Evolutionary conservation across 2,113 vertebrate species (phyloP), one percentile per base, ranked within the genome.

Genomic region (Physeter macrocephalus): DNA sequence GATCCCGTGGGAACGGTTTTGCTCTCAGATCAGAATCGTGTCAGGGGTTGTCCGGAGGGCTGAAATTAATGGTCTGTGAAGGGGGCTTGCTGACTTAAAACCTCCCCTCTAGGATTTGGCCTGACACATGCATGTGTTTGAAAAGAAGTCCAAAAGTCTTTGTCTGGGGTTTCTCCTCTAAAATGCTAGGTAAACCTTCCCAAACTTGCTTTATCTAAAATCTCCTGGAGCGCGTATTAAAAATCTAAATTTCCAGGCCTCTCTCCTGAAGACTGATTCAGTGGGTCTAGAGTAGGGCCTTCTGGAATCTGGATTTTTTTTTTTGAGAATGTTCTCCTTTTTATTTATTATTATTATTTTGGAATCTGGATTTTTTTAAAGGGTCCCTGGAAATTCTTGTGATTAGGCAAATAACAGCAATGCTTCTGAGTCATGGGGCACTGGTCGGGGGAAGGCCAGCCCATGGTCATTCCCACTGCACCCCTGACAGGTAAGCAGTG

Each of bases 331-430:
- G 23, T 61, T 61, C 59, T 27, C 25, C 25, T 61, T 61, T 61
- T 61, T 11, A 25, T 61, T 27, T 61, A 57, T 57, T 52, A 52
- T 57, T 21, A 57, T 57, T 57, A 64, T 18, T 52, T 52, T 52
- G 52, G n/a, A 81, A 39, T 46, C 62, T 17, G 72, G 36, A 15
- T 59, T 59, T 93, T 88, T 49, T n/a, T 75, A 83, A 86, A 36
- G 13, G 2, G 21, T 43, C 34, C 31, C 62, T 78, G 14, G n/a
- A 67, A 77, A 75, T 52, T 27, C 23, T 64, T 31, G 13, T 0
- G 0, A 21, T 11, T 29, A 71, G 64, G 11, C 10, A 77, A 54
- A 12, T 7, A 41, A 25, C 13, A 12, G 46, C 25, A 34, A 6
- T 54, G 49, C 49, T 90, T 86, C 36, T 71, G 31, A 88, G 39